Base-by-base conservation (phyloP, 2,113 vertebrate genomes). In the Carlito syrichta region DNA sequence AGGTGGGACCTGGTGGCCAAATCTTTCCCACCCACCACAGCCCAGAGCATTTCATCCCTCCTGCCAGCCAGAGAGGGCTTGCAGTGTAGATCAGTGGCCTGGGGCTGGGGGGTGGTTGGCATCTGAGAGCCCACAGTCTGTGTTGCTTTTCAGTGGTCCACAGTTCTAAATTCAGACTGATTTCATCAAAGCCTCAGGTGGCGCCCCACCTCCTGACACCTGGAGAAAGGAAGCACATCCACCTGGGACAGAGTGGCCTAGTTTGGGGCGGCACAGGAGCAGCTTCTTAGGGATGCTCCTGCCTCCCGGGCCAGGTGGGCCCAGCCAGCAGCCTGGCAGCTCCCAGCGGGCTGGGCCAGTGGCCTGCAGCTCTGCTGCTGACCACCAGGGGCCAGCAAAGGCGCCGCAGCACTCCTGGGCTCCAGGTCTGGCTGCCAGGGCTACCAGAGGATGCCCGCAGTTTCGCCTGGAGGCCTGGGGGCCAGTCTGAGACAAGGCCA, bases 331-430 rank as follows among this genome's bases (percentile, higher is more conserved):
- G n/a, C n/a, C n/a, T n/a, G 7, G 92, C 98, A 98, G 99, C 98
- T 98, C 98, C 97, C 98, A 99, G 97, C 98, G 96, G 95, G 96
- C 97, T 32, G 98, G 96, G 96, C 87, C 62, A n/a, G 56, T 8
- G 62, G 77, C 63, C 68, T 98, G 98, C 98, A 98, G 45, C 99
- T 97, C 97, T 95, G 52, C 27, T 16, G 14, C 76, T 81, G 38
- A 73, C 99, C 99, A 98, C 98, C 96, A 99, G 99, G 99, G 98
- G 99, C 98, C 99, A 99, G 97, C 95, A 98, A 98, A 83, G 98
- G 94, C 5, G 95, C 97, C 94, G 91, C 23, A 40, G 79, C 96
- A 73, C 50, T 89, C 62, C 86, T 5, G 20, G 89, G 78, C 54
- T 76, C 77, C 50, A 5, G 58, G 56, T 66, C 52, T 32, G 20